Evolutionary conservation across 2,888 invertebrate species (phyloP).

Genomic region (Drosophila barbarae): DNA sequence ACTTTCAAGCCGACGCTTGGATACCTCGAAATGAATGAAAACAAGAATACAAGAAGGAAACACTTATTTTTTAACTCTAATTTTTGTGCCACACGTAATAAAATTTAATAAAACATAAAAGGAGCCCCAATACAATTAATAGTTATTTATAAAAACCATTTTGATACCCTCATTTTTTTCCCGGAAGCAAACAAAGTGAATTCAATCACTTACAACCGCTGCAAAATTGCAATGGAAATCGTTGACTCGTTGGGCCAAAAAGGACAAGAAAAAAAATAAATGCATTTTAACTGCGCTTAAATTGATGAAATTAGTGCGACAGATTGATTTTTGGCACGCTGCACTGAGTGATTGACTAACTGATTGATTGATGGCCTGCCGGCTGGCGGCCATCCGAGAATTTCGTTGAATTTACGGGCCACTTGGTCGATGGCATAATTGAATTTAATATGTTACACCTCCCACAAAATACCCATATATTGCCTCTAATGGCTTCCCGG

Average conservation of each 20-base stretch:
- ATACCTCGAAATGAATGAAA: neutral
- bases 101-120: no score
- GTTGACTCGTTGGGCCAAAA: neutral
- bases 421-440: conserved; percentile 16
- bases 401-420: conserved; percentile 15
- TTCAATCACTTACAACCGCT: neutral
- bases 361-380: conserved; percentile 34
- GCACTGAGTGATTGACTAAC: conserved; percentile 42
- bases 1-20: neutral
- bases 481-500: conserved; percentile 4
- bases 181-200: neutral
- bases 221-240: neutral
- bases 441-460: conserved; percentile 29
- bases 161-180: neutral
- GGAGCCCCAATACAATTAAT: no score
- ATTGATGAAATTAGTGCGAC: conserved; percentile 41
- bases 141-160: no score
- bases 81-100: no score
- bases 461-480: neutral
- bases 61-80: no score
- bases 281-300: conserved; percentile 19
- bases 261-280: conserved; percentile 1
- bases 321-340: conserved; percentile 32
- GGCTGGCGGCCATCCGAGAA: neutral
- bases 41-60: no score